phyloP scores from a whole-genome alignment of 1,140 invertebrate species.

The Bombus polaris region DNA sequence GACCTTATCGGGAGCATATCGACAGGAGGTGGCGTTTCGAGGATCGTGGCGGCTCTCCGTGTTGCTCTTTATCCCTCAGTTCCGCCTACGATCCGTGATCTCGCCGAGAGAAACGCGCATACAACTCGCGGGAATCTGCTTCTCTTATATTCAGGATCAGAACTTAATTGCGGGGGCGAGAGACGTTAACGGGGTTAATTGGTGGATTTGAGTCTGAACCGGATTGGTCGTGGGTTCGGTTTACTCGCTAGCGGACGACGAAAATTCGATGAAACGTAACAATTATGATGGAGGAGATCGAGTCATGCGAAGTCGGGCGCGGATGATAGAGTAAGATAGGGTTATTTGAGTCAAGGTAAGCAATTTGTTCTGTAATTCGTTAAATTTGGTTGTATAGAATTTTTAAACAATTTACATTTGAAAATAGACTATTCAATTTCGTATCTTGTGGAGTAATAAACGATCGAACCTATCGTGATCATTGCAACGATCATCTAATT shows the following conservation, averaged over 20 bases:
- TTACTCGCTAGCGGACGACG: conserved; percentile 27
- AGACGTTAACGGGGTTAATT: conserved; percentile 62
- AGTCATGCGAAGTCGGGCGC: not conserved
- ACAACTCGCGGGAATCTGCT: conserved; percentile 17
- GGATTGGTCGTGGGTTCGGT: conserved; percentile 27
- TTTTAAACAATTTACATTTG: too few species aligned
- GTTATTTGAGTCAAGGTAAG: not conserved
- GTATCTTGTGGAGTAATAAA: too few species aligned
- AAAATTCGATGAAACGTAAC: conserved; percentile 74
- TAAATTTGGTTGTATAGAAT: too few species aligned
- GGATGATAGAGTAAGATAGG: too few species aligned
- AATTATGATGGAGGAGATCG: conserved; percentile 45
- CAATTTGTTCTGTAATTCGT: too few species aligned
- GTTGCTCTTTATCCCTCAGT: conserved; percentile 1
- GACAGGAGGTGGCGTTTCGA: conserved; percentile 11
- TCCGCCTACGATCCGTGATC: conserved; percentile 18
- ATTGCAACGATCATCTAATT: too few species aligned
- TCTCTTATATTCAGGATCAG: conserved; percentile 52
- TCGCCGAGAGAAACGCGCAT: not conserved
- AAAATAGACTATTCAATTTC: too few species aligned
- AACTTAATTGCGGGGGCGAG: conserved; percentile 56
- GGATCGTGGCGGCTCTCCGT: not conserved
- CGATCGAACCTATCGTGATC: too few species aligned
- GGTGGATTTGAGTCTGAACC: conserved; percentile 56
- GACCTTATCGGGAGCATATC: conserved; percentile 20